Conservation (phyloP, 2,797 vertebrate species). For the Poecile montanus region DNA sequence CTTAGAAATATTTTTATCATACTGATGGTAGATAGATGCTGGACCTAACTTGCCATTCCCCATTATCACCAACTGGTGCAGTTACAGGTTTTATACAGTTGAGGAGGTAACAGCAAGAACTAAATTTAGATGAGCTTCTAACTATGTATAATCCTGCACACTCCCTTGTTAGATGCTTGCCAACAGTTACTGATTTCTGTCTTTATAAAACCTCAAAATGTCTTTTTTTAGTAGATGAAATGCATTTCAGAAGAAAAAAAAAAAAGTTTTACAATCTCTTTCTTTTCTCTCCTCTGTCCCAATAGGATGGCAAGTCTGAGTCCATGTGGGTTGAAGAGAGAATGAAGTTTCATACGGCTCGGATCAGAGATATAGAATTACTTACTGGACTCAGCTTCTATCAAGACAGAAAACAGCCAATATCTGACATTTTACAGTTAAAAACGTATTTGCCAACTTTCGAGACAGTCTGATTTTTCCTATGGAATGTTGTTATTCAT, state of each 20-base stretch:
- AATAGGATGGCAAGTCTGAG: slow-evolving; percentile 67
- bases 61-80: background rate
- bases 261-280: background rate
- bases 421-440: slow-evolving; percentile 88
- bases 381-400: slow-evolving; percentile 95
- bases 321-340: slow-evolving; percentile 86
- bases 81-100: background rate
- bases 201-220: background rate
- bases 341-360: slow-evolving; percentile 84
- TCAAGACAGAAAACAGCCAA: slow-evolving; percentile 84
- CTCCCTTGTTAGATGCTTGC: background rate
- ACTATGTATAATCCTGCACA: background rate
- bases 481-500: background rate
- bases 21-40: background rate
- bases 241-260: background rate
- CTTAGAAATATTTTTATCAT: background rate
- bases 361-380: slow-evolving; percentile 89
- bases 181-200: background rate
- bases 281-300: background rate
- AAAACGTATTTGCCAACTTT: slow-evolving; percentile 87
- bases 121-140: background rate
- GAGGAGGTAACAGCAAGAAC: background rate
- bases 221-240: background rate
- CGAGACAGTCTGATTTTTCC: slow-evolving; percentile 64
- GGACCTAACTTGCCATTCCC: background rate